phyloP scores from a whole-genome alignment of 2,888 invertebrate genomes.

The Oxytorus armatus region DNA sequence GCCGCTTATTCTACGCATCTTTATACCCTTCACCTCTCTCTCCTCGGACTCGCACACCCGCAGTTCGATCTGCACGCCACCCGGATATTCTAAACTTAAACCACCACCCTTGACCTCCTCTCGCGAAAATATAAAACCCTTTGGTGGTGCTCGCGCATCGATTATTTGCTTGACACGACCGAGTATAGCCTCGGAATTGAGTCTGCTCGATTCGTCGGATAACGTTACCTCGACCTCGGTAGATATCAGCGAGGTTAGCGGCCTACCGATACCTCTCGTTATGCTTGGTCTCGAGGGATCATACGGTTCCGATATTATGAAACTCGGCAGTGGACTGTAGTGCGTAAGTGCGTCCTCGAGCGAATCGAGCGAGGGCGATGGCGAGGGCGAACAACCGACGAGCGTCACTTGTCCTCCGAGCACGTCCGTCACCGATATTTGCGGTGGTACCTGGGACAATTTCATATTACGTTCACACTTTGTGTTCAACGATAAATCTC shows the following conservation, averaged over 20 bases:
- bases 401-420: conserved; percentile 93
- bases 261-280: conserved; percentile 90
- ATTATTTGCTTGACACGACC: conserved; percentile 92
- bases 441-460: conserved; percentile 87
- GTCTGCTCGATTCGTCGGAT: conserved; percentile 91
- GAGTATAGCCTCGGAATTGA: conserved; percentile 92
- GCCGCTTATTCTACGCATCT: conserved; percentile 94
- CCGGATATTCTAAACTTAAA: conserved; percentile 90
- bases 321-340: conserved; percentile 84
- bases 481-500: no score
- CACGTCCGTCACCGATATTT: conserved; percentile 96
- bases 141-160: conserved; percentile 91
- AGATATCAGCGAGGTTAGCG: conserved; percentile 79
- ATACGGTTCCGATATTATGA: conserved; percentile 90
- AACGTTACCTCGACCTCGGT: conserved; percentile 89
- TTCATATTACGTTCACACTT: no score
- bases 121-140: conserved; percentile 86
- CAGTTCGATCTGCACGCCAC: conserved; percentile 94
- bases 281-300: conserved; percentile 92
- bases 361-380: conserved; percentile 84
- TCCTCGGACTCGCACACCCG: conserved; percentile 91
- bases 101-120: conserved; percentile 84
- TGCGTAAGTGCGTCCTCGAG: conserved; percentile 81
- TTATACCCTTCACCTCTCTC: conserved; percentile 91
- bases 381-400: conserved; percentile 90